Conservation (phyloP, 2,797 vertebrate genomes). For the Cryptoblepharus egeriae region DNA sequence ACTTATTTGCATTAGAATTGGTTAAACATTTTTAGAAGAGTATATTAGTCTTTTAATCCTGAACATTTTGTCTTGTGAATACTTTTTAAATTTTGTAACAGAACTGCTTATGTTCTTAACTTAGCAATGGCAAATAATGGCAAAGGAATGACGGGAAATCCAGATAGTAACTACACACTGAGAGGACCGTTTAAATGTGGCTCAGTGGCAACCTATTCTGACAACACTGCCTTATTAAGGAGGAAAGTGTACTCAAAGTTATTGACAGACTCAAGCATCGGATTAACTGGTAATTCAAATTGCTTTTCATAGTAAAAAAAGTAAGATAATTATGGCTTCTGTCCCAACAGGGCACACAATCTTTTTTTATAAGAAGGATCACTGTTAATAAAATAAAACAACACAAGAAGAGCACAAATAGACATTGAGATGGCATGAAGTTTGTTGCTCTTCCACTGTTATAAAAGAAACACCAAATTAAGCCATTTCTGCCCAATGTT, state of each 20-base stretch:
- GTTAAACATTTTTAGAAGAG: not conserved
- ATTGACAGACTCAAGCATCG: conserved; percentile 10
- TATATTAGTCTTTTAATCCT: not conserved
- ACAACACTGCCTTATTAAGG: not conserved
- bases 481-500: too few species aligned
- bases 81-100: not conserved
- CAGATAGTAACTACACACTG: not conserved
- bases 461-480: too few species aligned
- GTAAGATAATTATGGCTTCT: too few species aligned
- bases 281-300: conserved; percentile 14
- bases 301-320: too few species aligned
- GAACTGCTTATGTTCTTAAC: conserved; percentile 14
- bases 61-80: not conserved
- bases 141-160: not conserved
- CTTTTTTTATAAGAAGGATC: too few species aligned
- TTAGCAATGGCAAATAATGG: not conserved
- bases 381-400: too few species aligned
- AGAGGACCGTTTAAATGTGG: conserved; percentile 13
- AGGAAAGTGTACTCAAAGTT: not conserved
- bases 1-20: not conserved
- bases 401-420: too few species aligned
- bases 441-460: too few species aligned
- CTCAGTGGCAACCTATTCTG: not conserved
- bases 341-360: too few species aligned
- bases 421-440: too few species aligned